These are phyloP conservation scores for Desmodus rotundus DNA, from an alignment of 2,113 vertebrate genomes.

Conservation along the genomic window DNA sequence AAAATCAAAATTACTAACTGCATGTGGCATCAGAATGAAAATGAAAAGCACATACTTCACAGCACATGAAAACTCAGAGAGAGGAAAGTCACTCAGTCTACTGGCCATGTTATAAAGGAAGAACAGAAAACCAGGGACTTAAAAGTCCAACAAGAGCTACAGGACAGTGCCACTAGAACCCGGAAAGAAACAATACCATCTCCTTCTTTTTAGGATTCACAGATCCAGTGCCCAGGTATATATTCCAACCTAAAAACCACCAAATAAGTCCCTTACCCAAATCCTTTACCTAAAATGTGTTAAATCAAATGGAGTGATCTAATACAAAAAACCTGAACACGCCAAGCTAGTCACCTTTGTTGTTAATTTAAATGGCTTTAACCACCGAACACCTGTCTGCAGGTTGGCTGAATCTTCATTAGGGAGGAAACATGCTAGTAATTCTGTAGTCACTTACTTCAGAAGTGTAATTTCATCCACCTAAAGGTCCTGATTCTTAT, in stretches of 20 bases:
- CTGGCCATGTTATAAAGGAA: not conserved
- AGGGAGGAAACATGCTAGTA: not conserved
- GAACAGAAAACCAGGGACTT: not conserved
- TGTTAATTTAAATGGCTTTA: slow-evolving; percentile 10
- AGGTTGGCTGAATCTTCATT: not conserved
- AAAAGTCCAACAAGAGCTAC: not conserved
- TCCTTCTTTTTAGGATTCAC: not conserved
- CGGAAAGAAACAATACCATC: not conserved
- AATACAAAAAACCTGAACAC: not conserved
- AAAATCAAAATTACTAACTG: not conserved
- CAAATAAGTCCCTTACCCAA: not conserved
- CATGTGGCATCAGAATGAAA: not conserved
- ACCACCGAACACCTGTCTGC: not conserved
- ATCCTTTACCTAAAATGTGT: not conserved
- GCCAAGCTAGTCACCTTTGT: not conserved
- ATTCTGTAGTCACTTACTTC: not conserved
- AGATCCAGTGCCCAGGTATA: not conserved
- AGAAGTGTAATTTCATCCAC: slow-evolving; percentile 10
- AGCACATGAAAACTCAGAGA: not conserved
- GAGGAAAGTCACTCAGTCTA: not conserved
- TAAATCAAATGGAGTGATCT: not conserved
- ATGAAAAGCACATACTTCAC: not conserved
- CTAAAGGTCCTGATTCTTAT: not conserved
- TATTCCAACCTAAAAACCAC: not conserved
- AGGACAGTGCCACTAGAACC: not conserved